Base-by-base conservation (phyloP, 2,797 vertebrate species). In the Sandelia bainsii region DNA sequence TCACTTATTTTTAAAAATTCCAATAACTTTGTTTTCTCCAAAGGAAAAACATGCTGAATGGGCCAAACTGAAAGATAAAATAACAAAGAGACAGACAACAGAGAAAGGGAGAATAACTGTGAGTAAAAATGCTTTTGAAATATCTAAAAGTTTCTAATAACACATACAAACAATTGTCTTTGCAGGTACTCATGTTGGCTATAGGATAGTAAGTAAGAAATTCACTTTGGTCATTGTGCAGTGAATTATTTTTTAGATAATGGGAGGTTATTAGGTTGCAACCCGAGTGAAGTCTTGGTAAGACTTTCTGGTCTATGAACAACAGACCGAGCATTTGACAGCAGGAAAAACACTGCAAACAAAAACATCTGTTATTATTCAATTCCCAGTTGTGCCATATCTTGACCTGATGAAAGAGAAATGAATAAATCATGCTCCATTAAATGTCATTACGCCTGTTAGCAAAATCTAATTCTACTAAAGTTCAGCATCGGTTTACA, bases 341-440 rank as follows among this genome's bases (percentile, higher is more conserved):
- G 62, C 34, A 62, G 40, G 7, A 13, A 66, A 67, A 78, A 74
- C 13, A 48, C 29, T 0, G 9, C 68, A 83, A 88, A 87, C 81
- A 83, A 83, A 90, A 92, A 83, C 71, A 89, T 84, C 83, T 83
- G 87, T 75, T 79, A 75, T 88, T 88, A 89, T 89, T 86, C 69
- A 80, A 82, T 90, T 86, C 85, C 89, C 85, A 52, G 64, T 79
- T 70, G 82, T 75, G 68, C 74, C 78, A 73, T 87, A 91, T 90
- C 90, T 87, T 92, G 84, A 88, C 89, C 86, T 67, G 87, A 89
- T 89, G 87, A 87, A 82, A 90, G 75, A 84, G 70, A 91, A 90
- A 92, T 91, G 79, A 92, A 93, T 89, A 87, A 93, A 93, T 91
- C 87, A 91, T 80, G 81, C 87, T 88, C 85, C 83, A 94, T 93